A percentile compares a stretch with the other conserved stretches of the same genome.
Conservation (phyloP, 2,797 vertebrate species). For the Xiphorhynchus erythropygius region DNA sequence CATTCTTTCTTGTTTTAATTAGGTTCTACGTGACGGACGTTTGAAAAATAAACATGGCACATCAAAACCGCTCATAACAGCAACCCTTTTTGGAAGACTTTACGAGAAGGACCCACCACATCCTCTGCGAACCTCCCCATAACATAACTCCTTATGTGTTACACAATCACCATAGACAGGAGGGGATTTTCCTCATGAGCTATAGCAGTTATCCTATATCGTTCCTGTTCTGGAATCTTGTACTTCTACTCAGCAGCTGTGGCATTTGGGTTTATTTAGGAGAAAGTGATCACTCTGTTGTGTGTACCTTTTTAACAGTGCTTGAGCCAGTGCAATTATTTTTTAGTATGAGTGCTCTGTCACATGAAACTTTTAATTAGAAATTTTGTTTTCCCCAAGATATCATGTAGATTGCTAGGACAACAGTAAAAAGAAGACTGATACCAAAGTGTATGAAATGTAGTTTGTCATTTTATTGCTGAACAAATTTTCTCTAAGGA, state of each 20-base stretch:
- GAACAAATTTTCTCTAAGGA: neutral
- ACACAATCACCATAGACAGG: neutral
- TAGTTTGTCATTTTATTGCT: neutral
- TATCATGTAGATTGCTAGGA: neutral
- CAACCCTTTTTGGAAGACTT: slow-evolving; percentile 73
- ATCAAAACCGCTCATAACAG: slow-evolving; percentile 61
- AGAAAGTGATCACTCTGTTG: neutral
- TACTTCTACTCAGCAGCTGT: neutral
- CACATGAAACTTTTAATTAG: neutral
- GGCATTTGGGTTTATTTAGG: neutral
- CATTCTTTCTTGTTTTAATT: slow-evolving; percentile 3
- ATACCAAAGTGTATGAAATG: neutral
- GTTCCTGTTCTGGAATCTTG: neutral
- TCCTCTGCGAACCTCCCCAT: neutral
- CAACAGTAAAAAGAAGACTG: neutral
- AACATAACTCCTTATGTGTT: neutral
- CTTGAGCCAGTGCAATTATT: neutral
- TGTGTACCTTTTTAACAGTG: neutral
- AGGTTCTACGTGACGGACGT: slow-evolving; percentile 72
- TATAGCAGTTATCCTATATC: neutral
- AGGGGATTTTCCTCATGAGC: neutral
- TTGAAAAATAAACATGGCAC: slow-evolving; percentile 57
- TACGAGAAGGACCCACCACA: slow-evolving; percentile 67
- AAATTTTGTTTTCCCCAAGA: neutral
- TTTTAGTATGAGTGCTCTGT: neutral